phyloP scores from a whole-genome alignment of 2,113 vertebrate species.

The Pandion haliaetus region DNA sequence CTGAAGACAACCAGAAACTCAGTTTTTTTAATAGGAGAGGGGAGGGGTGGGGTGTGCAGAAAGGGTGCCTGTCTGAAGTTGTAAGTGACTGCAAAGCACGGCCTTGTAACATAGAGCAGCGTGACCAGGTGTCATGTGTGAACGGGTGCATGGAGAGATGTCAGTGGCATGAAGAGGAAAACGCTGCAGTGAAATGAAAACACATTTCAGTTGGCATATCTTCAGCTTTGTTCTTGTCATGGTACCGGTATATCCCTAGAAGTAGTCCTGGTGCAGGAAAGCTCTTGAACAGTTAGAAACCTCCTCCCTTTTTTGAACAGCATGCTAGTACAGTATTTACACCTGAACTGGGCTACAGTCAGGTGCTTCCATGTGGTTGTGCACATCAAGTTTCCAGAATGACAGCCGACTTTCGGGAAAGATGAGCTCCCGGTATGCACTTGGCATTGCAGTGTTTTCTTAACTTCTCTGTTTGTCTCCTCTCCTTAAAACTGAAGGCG shows the following conservation, averaged over 20 bases:
- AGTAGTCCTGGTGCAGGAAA: not conserved
- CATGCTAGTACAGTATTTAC: not conserved
- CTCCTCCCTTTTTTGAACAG: not conserved
- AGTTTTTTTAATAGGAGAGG: not conserved
- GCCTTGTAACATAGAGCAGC: accelerated
- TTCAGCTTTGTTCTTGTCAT: not conserved
- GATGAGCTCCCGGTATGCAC: accelerated
- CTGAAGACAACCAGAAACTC: not conserved
- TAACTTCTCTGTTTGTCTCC: not conserved
- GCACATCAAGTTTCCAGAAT: not conserved
- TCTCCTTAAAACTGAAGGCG: not conserved
- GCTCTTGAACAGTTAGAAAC: not conserved
- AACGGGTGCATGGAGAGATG: not conserved
- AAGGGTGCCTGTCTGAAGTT: not conserved
- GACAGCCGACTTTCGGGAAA: not conserved
- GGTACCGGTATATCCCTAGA: not conserved
- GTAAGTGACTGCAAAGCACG: not conserved
- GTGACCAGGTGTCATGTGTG: not conserved
- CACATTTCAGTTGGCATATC: accelerated
- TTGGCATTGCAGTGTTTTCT: not conserved
- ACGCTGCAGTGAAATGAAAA: accelerated
- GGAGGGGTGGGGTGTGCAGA: accelerated
- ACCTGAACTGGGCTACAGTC: not conserved
- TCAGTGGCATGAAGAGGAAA: not conserved
- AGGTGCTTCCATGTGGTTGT: not conserved